Evolutionary conservation across 2,888 invertebrate species (phyloP).

Genomic region (Ophion costatus): DNA sequence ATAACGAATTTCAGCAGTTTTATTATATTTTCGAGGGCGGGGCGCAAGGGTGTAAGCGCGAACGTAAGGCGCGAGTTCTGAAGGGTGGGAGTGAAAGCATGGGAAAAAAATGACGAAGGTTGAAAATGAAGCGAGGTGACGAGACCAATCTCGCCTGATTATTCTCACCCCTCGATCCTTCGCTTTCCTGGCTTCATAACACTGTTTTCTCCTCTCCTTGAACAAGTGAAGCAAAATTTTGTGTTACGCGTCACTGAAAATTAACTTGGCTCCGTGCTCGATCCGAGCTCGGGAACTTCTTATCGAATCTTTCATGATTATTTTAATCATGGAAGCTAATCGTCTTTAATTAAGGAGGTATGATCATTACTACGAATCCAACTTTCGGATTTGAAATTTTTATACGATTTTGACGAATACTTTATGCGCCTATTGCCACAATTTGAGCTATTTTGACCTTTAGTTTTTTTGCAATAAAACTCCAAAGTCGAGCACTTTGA

Average conservation of each 20-base stretch:
- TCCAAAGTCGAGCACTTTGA: no score
- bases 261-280: no score
- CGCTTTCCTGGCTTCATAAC: constrained; percentile 8
- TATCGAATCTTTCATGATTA: no score
- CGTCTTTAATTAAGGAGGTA: no score
- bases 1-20: constrained; percentile 58
- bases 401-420: no score
- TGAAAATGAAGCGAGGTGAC: constrained; percentile 44
- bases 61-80: constrained; percentile 1
- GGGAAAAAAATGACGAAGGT: constrained; percentile 28
- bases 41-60: constrained; percentile 2
- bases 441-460: no score
- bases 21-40: constrained; percentile 37
- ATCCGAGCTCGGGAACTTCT: no score
- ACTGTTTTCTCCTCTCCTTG: constrained; percentile 1
- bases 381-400: no score
- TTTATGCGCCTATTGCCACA: no score
- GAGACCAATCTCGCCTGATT: constrained; percentile 58
- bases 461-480: no score
- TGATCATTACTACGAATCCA: no score
- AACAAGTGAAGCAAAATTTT: constrained; percentile 16
- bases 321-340: no score
- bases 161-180: constrained; percentile 40
- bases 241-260: background rate
- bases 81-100: background rate